These are phyloP conservation scores for Tipula lateralis DNA, from an alignment of 2,888 invertebrate genomes.

Conservation along the genomic window DNA sequence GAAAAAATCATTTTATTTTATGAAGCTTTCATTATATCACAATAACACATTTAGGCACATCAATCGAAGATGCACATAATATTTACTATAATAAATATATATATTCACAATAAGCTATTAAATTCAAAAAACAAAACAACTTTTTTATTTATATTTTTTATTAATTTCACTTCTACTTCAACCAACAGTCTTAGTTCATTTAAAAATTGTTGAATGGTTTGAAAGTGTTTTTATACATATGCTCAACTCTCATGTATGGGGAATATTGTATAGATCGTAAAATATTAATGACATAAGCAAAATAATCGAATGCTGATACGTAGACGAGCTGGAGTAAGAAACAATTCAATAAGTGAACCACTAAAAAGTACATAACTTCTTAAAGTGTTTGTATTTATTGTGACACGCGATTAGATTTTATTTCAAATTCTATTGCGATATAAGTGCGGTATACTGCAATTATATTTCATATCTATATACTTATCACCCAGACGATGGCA, in stretches of 20 bases:
- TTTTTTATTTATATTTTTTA: not conserved
- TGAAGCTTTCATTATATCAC: not conserved
- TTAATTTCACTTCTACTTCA: conserved; percentile 5
- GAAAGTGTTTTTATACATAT: not conserved
- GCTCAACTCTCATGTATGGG: not conserved
- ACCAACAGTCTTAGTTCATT: not conserved
- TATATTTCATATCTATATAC: not conserved
- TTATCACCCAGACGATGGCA: not conserved
- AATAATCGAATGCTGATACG: not conserved
- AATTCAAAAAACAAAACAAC: not conserved
- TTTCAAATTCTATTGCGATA: not conserved
- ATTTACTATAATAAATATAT: not conserved
- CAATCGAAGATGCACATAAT: not conserved
- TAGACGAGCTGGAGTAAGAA: not conserved
- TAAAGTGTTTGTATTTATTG: not conserved
- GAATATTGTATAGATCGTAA: not conserved
- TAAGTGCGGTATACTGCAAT: not conserved
- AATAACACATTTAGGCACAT: not conserved
- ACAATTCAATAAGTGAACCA: not conserved
- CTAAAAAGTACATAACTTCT: not conserved
- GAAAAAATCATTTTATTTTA: not conserved
- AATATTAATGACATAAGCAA: not conserved
- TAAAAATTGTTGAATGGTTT: conserved; percentile 1
- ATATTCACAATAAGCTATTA: not conserved
- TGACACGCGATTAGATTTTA: not conserved